Base-by-base conservation (phyloP, 2,888 invertebrate species). In the Drosophila falleni region DNA sequence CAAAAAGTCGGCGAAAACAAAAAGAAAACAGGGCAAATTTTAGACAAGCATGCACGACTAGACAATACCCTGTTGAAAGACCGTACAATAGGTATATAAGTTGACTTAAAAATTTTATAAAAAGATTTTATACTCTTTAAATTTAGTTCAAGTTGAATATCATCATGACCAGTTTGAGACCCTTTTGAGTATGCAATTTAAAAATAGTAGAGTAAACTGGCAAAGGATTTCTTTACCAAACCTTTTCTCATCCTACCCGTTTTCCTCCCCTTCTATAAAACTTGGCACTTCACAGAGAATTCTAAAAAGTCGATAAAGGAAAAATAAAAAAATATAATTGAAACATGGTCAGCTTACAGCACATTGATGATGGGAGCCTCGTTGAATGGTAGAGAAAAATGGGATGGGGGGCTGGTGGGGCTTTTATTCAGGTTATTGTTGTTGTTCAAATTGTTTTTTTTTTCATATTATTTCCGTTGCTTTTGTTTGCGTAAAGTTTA, bases 271-370 rank as follows among this genome's bases (percentile, higher is more conserved):
- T 15, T 1, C 10, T 19, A 5, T 23, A 8, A 49, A 67, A 60
- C 54, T 65, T 65, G 56, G 29, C 51, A 55, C 33, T 50, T 51
- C 37, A 50, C 46, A 58, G 29, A 61, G 46, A 64, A 61, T 59
- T 64, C 41, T 55, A 26, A 61, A 77, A 77, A 72, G 63, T 72
- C 69, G 53, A 75, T 66, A 63, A 49, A 74, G 55, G 50, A 39
- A 55, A 61, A 78, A 63, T 37, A 77, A 66, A 74, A 65, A 44
- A 56, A 51, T 61, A 60, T 71, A 79, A 77, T 71, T 71, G 77
- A 77, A 78, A 76, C 70, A 68, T 65, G 72, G 76, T 16, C 70
- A 64, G 64, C 66, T 71, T 49, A 62, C 59, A 37, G 46, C 74
- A 54, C 61, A 64, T 70, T 60, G 74, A 58, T 55, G 66, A 55